These are phyloP conservation scores for Nineta flava DNA, from an alignment of 2,888 invertebrate genomes.

Conservation along the genomic window DNA sequence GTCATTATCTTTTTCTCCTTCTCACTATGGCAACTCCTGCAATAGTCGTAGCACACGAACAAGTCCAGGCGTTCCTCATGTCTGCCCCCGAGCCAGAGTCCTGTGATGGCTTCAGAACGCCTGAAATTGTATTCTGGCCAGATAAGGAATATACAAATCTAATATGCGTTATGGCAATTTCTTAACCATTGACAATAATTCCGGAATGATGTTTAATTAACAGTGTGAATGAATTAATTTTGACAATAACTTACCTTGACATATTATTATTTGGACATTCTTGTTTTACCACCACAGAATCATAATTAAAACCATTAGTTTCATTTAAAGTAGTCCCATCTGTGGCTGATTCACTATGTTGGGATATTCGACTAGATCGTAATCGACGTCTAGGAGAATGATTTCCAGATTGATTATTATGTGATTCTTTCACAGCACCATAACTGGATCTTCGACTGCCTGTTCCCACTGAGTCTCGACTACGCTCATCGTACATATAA, in stretches of 20 bases:
- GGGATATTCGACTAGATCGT: slow-evolving; percentile 6
- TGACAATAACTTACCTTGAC: slow-evolving; percentile 2
- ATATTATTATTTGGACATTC: slow-evolving; percentile 2
- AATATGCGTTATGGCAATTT: too few species aligned
- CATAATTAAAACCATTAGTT: slow-evolving; percentile 4
- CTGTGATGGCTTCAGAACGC: too few species aligned
- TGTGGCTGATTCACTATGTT: slow-evolving; percentile 5
- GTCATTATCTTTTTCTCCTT: too few species aligned
- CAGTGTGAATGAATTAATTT: too few species aligned
- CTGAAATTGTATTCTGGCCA: too few species aligned
- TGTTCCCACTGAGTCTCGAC: background rate
- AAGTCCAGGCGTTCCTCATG: too few species aligned
- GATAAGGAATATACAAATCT: too few species aligned
- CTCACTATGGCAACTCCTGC: too few species aligned
- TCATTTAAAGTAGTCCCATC: background rate
- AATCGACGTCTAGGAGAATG: slow-evolving; percentile 2
- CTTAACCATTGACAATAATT: too few species aligned
- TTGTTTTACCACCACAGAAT: slow-evolving; percentile 1
- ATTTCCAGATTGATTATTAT: background rate
- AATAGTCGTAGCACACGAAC: too few species aligned
- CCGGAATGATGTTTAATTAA: too few species aligned
- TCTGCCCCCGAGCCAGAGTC: too few species aligned
- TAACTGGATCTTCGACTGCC: slow-evolving; percentile 6
- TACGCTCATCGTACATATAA: slow-evolving; percentile 12
- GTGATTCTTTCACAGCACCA: background rate